phyloP scores from a whole-genome alignment of 2,888 invertebrate species.

The Drosophila anomelani region DNA sequence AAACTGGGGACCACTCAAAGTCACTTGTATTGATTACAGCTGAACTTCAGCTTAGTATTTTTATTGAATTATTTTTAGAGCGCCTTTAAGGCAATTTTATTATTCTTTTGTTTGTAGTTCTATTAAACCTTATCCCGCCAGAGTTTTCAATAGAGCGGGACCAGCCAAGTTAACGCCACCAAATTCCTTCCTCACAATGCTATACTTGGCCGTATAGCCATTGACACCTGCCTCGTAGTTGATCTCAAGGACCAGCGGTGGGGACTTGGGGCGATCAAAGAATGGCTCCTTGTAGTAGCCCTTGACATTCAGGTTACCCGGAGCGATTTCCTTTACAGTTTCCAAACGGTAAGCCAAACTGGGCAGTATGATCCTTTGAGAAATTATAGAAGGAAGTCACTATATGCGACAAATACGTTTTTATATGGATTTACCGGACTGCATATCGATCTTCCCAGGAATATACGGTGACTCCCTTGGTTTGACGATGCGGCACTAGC shows the following conservation, averaged over 20 bases:
- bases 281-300: not conserved
- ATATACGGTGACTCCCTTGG: not conserved
- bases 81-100: not conserved
- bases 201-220: not conserved
- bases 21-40: slow-evolving; percentile 45
- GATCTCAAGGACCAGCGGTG: not conserved
- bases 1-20: slow-evolving; percentile 15
- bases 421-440: not conserved
- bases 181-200: not conserved
- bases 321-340: not conserved
- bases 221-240: not conserved
- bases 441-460: not conserved
- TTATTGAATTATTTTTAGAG: too few relatives aligned
- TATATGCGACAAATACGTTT: not conserved
- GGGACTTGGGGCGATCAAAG: not conserved
- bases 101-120: not conserved
- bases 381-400: not conserved
- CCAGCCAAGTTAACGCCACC: not conserved
- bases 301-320: not conserved
- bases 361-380: not conserved
- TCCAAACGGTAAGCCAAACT: not conserved
- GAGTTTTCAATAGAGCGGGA: not conserved
- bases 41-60: not conserved
- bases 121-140: not conserved
- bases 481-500: not conserved